Base-by-base conservation (phyloP, 2,797 vertebrate genomes). In the Hozukius guyotensis region DNA sequence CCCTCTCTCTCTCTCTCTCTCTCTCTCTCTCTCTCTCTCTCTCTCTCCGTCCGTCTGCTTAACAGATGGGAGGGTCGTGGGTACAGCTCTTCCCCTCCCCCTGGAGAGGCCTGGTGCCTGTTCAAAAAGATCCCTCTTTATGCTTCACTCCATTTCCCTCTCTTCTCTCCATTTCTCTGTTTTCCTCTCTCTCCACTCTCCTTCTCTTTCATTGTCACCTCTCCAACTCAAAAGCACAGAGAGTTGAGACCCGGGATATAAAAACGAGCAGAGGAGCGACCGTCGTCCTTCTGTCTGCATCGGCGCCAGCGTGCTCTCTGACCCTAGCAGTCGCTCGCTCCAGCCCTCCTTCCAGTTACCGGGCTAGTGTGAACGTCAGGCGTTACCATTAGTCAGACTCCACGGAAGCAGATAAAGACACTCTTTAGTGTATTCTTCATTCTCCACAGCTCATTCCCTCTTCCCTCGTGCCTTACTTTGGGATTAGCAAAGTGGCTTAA, bases 401-500 rank as follows among this genome's bases (percentile, higher is more conserved):
- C 56, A 46, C 62, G 29, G 63, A 86, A 86, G 69, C 46, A 67
- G 38, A 84, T 83, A 71, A 79, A 81, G 63, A 77, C 38, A 65
- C 46, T 63, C 64, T 78, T 78, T 78, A 73, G 78, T 85, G 82
- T 72, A 42, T 87, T 75, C 34, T 70, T 84, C 36, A 55, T 82
- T 77, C 77, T 71, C 62, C 34, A 31, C 27, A 65, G 72, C 66
- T 68, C 38, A 55, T 80, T 77, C 82, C 61, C 34, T 78, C 77
- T 71, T 76, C 69, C 92, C 92, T 85, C 92, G 69, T 87, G 91
- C 89, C 84, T 94, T 94, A 93, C 90, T 94, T 94, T 88, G 90
- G 95, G 93, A 95, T 96, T 96, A 96, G 85, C 77, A 85, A 93
- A 93, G 94, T 95, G 93, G 90, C 84, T 96, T 96, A 94, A 92